These are phyloP conservation scores for Mus caroli DNA, from an alignment of 2,797 vertebrate genomes.

Conservation along the genomic window DNA sequence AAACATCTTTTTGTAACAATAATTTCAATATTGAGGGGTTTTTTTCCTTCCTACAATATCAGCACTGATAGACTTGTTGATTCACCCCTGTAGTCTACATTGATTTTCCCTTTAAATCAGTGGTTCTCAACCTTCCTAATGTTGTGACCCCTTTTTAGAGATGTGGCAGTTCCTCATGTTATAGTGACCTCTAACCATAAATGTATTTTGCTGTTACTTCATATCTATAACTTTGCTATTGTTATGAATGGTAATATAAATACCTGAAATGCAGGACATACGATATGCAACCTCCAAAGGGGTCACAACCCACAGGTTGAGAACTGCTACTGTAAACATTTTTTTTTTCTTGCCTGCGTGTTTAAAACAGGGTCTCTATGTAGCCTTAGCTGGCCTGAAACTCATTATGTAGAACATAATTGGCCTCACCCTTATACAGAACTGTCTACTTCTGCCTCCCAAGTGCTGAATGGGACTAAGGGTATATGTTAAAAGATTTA, in stretches of 20 bases:
- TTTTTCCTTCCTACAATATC: neutral
- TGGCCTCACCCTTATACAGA: neutral
- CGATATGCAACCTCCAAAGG: neutral
- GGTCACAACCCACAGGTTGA: neutral
- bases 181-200: neutral
- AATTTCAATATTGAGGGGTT: slow-evolving; percentile 22
- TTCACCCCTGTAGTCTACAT: slow-evolving; percentile 1
- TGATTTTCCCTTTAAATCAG: neutral
- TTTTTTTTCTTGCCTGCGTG: neutral
- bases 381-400: neutral
- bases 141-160: neutral
- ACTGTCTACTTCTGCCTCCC: neutral
- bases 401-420: neutral
- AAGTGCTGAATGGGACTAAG: neutral
- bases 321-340: neutral
- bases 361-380: neutral
- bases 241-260: neutral
- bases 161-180: neutral
- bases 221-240: neutral
- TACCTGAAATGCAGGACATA: neutral
- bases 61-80: slow-evolving; percentile 68
- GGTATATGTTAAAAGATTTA: neutral
- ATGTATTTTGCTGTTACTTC: neutral
- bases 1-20: slow-evolving; percentile 72
- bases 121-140: neutral